These are phyloP conservation scores for Drosophila lutescens DNA, from an alignment of 2,888 invertebrate genomes.

Conservation along the genomic window DNA sequence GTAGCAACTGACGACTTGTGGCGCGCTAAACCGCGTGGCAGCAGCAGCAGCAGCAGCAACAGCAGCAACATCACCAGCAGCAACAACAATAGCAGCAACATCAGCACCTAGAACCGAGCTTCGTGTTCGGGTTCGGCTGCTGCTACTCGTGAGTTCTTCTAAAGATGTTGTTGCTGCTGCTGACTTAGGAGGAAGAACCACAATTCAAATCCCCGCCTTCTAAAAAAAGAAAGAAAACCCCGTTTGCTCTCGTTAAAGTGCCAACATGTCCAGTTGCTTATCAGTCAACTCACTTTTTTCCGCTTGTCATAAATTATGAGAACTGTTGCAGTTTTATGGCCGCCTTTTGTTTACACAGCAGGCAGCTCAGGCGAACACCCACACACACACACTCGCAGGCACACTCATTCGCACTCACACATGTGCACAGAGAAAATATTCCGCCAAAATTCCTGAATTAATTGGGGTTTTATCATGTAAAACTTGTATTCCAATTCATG, in stretches of 20 bases:
- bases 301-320: conserved; percentile 69
- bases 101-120: conserved; percentile 39
- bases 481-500: background rate
- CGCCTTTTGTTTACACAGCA: conserved; percentile 40
- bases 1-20: conserved; percentile 56
- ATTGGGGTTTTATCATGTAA: background rate
- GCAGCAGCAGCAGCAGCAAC: conserved; percentile 32
- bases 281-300: conserved; percentile 66
- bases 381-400: conserved; percentile 37
- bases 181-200: conserved; percentile 32
- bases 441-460: background rate
- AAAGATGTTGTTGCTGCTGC: conserved; percentile 44
- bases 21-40: conserved; percentile 58
- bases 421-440: conserved; percentile 3
- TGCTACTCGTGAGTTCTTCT: conserved; percentile 33
- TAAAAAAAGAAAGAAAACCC: conserved; percentile 17
- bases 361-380: conserved; percentile 35
- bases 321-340: conserved; percentile 51
- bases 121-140: conserved; percentile 50
- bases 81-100: conserved; percentile 20
- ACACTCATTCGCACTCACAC: conserved; percentile 15
- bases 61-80: conserved; percentile 44
- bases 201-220: conserved; percentile 1
- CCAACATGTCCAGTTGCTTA: conserved; percentile 57
- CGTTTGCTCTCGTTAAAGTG: conserved; percentile 35